A percentile compares a stretch with the other conserved stretches of the same genome.
Evolutionary conservation across 2,888 invertebrate species (phyloP).

Genomic region (Cheilosia scutellata): DNA sequence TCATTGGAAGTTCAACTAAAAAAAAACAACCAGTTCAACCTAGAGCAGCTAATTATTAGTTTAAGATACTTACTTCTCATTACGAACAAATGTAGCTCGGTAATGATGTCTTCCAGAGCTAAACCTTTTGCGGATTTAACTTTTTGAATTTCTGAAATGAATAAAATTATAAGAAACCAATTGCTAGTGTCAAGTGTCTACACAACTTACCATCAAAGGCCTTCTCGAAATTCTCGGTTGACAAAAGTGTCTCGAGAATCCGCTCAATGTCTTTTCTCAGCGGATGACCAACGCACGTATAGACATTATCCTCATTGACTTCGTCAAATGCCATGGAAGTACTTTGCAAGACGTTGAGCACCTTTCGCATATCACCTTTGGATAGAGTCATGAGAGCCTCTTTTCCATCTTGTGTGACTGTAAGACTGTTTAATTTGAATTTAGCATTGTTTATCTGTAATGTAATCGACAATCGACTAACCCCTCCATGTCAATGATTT

Average conservation of each 20-base stretch:
- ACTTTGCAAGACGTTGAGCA: slow-evolving; percentile 98
- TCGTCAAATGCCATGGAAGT: slow-evolving; percentile 95
- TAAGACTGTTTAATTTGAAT: slow-evolving; percentile 86
- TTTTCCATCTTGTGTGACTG: slow-evolving; percentile 94
- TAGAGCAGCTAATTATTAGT: not conserved
- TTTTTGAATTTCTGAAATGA: slow-evolving; percentile 88
- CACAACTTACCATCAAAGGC: slow-evolving; percentile 80
- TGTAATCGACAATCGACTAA: slow-evolving; percentile 81
- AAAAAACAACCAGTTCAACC: slow-evolving; percentile 70
- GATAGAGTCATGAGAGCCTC: slow-evolving; percentile 94
- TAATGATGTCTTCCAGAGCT: slow-evolving; percentile 96
- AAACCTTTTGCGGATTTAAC: slow-evolving; percentile 95
- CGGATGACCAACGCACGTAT: slow-evolving; percentile 98
- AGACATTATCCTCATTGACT: slow-evolving; percentile 95
- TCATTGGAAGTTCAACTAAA: slow-evolving; percentile 94
- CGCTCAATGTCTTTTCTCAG: slow-evolving; percentile 93
- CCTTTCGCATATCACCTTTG: slow-evolving; percentile 99
- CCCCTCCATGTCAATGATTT: slow-evolving; percentile 93
- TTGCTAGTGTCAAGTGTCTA: not conserved
- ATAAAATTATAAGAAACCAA: not conserved
- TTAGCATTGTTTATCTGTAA: not conserved
- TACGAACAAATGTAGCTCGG: slow-evolving; percentile 94
- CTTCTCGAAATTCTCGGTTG: slow-evolving; percentile 80
- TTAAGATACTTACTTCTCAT: slow-evolving; percentile 90
- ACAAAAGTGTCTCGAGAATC: slow-evolving; percentile 92